Evolutionary conservation across 64 coral and sea anemone species (phyloP), one percentile per base, ranked within the genome.

Genomic region (Anthopleura sola): DNA sequence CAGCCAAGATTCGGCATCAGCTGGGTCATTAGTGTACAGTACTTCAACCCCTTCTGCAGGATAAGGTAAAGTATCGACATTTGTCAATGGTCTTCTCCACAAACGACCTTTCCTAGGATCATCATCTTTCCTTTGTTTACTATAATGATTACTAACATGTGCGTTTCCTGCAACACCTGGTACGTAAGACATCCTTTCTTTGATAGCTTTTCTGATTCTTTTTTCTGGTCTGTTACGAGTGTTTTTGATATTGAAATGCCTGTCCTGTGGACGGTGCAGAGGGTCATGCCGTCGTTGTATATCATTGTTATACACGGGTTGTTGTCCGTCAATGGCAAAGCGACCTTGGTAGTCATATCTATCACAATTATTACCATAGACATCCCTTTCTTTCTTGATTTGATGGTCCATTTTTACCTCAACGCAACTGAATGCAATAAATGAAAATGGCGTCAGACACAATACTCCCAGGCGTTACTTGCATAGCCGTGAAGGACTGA

Each of bases 21-120:
- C 68, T 51, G 96, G 89, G 44, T 94, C 89, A 75, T 33, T 64
- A 10, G 92, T 98, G n/a, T 98, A 98, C 7, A 89, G 84, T 19
- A 86, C 92, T n/a, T 83, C 69, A 3, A 98, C 92, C n/a, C 96
- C 96, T 48, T 91, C 87, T 16, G 92, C 96, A 58, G 92, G 96
- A 31, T 87, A 83, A 44, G 90, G 96, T 14, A 97, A 60, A 28
- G 20, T 55, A 18, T 62, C 51, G 44, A 85, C 82, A 11, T 28
- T n/a, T 74, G 88, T 93, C 21, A 68, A 28, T 71, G 57, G 24
- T 60, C 50, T 38, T 87, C 24, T 50, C n/a, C n/a, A 71, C 26
- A 71, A 78, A 78, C 49, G 2, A 32, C 56, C 49, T 75, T 60
- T 74, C 53, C 80, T 81, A 26, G 55, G 20, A 48, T 21, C 36